phyloP scores from a whole-genome alignment of 2,888 invertebrate species.

The Panzeria rudis region DNA sequence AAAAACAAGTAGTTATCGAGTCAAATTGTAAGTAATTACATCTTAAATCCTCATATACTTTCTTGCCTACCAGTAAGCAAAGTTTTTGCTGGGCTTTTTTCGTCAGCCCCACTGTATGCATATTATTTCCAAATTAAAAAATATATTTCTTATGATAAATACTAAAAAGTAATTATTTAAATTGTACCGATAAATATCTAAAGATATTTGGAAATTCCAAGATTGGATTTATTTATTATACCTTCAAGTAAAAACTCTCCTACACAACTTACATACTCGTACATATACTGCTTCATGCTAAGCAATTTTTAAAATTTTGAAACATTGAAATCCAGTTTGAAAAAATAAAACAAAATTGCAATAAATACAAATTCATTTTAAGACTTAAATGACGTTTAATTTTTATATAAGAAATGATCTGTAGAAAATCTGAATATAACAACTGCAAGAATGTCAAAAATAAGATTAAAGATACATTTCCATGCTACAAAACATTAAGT shows the following conservation, averaged over 20 bases:
- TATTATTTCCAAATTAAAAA: no score
- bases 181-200: no score
- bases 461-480: conserved; percentile 15
- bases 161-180: no score
- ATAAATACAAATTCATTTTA: conserved; percentile 8
- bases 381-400: not conserved
- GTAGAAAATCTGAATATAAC: conserved; percentile 2
- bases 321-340: not conserved
- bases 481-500: not conserved
- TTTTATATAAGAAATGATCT: not conserved
- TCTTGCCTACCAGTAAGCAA: no score
- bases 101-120: no score
- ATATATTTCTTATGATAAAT: no score
- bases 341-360: not conserved
- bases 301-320: not conserved
- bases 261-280: not conserved
- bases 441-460: conserved; percentile 18
- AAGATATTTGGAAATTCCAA: no score
- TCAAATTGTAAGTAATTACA: no score
- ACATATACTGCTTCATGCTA: not conserved
- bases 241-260: not conserved
- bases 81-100: no score
- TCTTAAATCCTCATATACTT: no score
- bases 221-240: no score
- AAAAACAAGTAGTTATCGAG: no score